phyloP scores from a whole-genome alignment of 2,113 vertebrate species.

The Mola mola region DNA sequence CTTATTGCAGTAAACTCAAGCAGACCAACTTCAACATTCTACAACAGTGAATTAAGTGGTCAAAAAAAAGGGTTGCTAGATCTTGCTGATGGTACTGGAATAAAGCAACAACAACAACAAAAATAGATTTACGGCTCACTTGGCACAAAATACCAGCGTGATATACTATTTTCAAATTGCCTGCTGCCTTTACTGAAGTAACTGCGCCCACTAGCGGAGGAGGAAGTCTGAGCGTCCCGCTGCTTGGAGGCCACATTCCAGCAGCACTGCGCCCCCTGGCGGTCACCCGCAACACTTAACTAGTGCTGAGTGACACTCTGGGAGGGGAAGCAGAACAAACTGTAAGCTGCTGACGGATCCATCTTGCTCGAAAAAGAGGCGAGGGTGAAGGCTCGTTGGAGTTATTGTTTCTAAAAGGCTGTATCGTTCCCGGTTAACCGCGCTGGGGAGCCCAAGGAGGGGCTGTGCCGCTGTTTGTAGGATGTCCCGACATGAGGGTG shows the following conservation, averaged over 20 bases:
- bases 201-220: too few relatives aligned
- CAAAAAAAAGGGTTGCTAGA: too few relatives aligned
- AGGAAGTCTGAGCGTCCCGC: too few relatives aligned
- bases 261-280: conserved; percentile 63
- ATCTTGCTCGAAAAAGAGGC: conserved; percentile 81
- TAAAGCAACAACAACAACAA: too few relatives aligned
- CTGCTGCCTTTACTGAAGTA: too few relatives aligned
- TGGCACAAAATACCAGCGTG: too few relatives aligned
- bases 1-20: too few relatives aligned
- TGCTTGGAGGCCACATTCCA: background rate
- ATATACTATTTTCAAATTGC: too few relatives aligned
- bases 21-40: too few relatives aligned
- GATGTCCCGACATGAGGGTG: conserved; percentile 94
- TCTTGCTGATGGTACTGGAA: too few relatives aligned
- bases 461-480: conserved; percentile 82
- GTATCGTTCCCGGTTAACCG: conserved; percentile 63
- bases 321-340: conserved; percentile 82
- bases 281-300: conserved; percentile 19
- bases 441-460: conserved; percentile 79
- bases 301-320: conserved; percentile 68
- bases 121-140: too few relatives aligned
- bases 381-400: conserved; percentile 67
- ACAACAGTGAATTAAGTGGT: too few relatives aligned
- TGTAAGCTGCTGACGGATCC: conserved; percentile 81
- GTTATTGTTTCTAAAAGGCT: conserved; percentile 70